These are phyloP conservation scores for Rallus crepitans DNA, from an alignment of 2,797 vertebrate species.

Conservation along the genomic window DNA sequence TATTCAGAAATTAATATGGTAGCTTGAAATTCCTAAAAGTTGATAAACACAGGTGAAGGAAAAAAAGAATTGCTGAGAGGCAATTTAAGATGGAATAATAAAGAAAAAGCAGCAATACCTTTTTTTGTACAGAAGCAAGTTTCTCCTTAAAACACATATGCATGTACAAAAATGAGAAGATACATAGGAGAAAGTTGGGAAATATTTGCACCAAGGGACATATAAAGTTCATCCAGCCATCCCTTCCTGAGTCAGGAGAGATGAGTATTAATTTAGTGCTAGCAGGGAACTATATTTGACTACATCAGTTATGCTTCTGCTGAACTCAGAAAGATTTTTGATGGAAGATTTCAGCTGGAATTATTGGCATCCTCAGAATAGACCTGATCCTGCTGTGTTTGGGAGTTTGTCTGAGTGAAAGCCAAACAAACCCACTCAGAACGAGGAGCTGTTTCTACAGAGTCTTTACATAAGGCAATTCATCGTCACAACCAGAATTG, in stretches of 20 bases:
- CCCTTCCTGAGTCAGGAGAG: not conserved
- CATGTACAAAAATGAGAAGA: not conserved
- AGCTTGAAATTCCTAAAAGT: conserved; percentile 39
- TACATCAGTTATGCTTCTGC: not conserved
- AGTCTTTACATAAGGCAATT: not conserved
- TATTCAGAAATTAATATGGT: not conserved
- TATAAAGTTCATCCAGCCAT: not conserved
- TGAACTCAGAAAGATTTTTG: not conserved
- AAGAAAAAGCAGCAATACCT: not conserved
- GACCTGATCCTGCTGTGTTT: not conserved
- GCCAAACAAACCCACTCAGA: not conserved
- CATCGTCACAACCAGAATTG: not conserved
- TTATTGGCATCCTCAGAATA: not conserved
- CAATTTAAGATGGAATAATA: not conserved
- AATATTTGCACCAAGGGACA: not conserved
- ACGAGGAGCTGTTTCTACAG: not conserved
- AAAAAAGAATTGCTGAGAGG: conserved; percentile 29
- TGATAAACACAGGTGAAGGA: not conserved
- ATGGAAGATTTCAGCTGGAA: not conserved
- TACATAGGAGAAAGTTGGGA: not conserved
- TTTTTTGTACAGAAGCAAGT: not conserved
- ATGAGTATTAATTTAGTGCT: not conserved
- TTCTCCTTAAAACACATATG: conserved; percentile 4
- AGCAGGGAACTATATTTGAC: not conserved
- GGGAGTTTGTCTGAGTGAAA: not conserved